Base-by-base conservation (phyloP, 2,113 vertebrate genomes). In the Copsychus sechellarum region DNA sequence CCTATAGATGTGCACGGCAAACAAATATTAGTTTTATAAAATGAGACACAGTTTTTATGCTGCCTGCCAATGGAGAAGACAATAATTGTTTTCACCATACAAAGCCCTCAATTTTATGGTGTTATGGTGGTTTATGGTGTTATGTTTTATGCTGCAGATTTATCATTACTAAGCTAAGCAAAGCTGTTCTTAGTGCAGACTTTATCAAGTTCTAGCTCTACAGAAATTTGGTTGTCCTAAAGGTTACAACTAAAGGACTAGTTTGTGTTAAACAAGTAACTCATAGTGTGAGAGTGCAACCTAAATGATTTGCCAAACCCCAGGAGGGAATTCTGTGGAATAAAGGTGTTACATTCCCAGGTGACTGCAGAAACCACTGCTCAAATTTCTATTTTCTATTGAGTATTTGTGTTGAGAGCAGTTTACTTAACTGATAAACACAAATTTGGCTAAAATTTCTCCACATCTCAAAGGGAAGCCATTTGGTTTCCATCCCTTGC, bases 11-110 rank as follows among this genome's bases (percentile, higher is more conserved):
- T 62, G 22, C 40, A 53, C 60, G 58, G 56, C 33, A 90, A 65
- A 71, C 77, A 92, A 96, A 88, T 73, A 92, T 34, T 78, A 77
- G 34, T 58, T 92, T 86, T 45, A 74, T 83, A 77, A 88, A 88
- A 86, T 54, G 67, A 90, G 54, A 72, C 62, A 56, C 26, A 47
- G 51, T 58, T 93, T 91, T 86, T 86, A 43, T 81, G 21, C 57
- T 93, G 22, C 47, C 62, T 86, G 76, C 51, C 76, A 93, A 34
- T 48, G 51, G 58, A 86, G 74, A 80, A 34, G 66, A 61, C 45
- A 82, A n/a, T 74, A 34, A 66, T 64, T 5, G 3, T 82, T 88
- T 83, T 58, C 47, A 62, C 54, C 54, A 25, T 28, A 29, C 40
- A 67, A 72, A 87, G 69, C 18, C 54, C 29, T 17, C 34, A 69